Evolutionary conservation across 1,140 invertebrate species (phyloP), one percentile per base, ranked within the genome.

Genomic region (Drosophila equinoxialis): DNA sequence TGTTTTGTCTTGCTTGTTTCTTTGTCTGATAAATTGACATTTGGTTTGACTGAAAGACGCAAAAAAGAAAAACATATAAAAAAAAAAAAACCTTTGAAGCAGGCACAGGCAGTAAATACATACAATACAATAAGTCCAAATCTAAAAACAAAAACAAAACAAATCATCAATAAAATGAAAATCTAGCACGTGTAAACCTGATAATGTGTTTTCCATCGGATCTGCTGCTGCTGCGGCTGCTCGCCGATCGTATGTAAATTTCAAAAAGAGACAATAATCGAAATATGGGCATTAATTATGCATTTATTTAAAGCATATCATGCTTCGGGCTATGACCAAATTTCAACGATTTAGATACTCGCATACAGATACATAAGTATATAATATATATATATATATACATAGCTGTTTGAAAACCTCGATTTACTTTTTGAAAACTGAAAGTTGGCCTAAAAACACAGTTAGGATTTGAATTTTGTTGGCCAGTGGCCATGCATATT

Each of bases 381-480:
- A 2, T 23, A 54, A 2, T 1, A 54, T 51, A 17, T 26, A 62
- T 51, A 2, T 1, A 54, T 51, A 17, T 26, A 62, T 51, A 42
- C 13, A 48, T 7, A 20, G 8, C 6, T 17, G 65, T 71, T 63
- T 82, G 68, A 77, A 86, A 89, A 74, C 84, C 79, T 87, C 84
- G 76, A 77, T 79, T 89, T 69, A 62, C 65, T 66, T 79, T 84
- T 84, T 86, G 54, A 82, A 86, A 86, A 86, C 65, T 74, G 83
- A 86, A 86, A 86, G 83, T 86, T 86, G 84, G 84, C 84, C 83
- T 77, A 79, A 89, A 83, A 86, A 86, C 83, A 86, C 73, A 81
- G 67, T 86, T 89, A 63, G 68, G 61, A 66, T 61, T 77, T 63
- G 65, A 57, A 64, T 57, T 73, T 30, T 13, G 26, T 57, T 57